Percentiles rank a stretch among this genome's conserved stretches.
phyloP scores from a whole-genome alignment of 1,140 invertebrate genomes.

The Pemphigus obesinymphae region DNA sequence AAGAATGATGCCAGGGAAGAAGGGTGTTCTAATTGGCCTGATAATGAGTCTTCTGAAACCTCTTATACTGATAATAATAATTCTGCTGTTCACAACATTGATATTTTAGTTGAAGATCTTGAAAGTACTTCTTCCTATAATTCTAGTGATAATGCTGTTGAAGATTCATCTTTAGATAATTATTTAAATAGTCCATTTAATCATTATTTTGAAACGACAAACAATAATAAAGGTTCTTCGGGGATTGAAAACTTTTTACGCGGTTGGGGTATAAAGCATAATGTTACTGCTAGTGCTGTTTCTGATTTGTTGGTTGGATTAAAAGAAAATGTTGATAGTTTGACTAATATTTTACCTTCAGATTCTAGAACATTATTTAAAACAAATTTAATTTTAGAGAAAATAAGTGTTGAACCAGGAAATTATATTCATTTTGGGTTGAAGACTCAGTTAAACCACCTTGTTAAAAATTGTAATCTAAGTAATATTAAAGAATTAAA shows the following conservation, averaged over 20 bases:
- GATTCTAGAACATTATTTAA: not conserved
- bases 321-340: not conserved
- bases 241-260: not conserved
- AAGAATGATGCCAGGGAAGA: no score
- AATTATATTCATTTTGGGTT: conserved; percentile 8
- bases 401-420: not conserved
- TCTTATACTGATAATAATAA: not conserved
- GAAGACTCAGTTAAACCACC: not conserved
- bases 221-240: not conserved
- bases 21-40: not conserved
- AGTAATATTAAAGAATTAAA: not conserved
- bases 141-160: not conserved
- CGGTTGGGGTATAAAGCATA: not conserved
- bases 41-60: not conserved
- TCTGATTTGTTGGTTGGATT: conserved; percentile 14
- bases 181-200: not conserved
- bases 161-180: not conserved
- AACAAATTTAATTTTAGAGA: not conserved
- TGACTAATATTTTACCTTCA: not conserved
- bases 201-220: not conserved
- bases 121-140: not conserved
- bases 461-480: not conserved
- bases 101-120: not conserved
- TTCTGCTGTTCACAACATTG: not conserved
- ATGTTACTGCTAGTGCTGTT: not conserved